Evolutionary conservation across 92 coral and sea anemone genomes (phyloP).

Genomic region (Porites rus): DNA sequence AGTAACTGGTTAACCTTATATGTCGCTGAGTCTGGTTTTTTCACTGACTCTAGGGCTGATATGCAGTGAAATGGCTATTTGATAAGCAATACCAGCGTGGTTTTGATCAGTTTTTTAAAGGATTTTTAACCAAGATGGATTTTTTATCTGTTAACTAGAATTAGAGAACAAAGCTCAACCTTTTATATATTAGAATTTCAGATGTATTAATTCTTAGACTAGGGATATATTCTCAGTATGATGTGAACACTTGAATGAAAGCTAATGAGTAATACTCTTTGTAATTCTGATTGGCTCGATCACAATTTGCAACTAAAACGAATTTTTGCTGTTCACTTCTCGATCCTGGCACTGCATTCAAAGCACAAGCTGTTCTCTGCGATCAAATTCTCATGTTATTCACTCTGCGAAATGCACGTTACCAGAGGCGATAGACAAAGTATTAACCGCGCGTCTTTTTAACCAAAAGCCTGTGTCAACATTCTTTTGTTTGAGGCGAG

Average conservation of each 20-base stretch:
- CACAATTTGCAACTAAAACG: neutral
- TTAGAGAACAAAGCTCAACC: too few species aligned
- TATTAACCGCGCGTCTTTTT: conserved; percentile 38
- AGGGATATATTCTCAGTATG: neutral
- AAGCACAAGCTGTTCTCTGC: conserved; percentile 43
- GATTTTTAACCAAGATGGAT: too few species aligned
- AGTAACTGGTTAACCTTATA: too few species aligned
- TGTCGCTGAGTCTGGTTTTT: too few species aligned
- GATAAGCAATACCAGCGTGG: too few species aligned
- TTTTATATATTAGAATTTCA: too few species aligned
- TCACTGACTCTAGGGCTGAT: too few species aligned
- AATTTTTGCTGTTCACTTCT: conserved; percentile 9
- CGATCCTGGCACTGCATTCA: neutral
- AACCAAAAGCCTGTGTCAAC: conserved; percentile 44
- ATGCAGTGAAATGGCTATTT: too few species aligned
- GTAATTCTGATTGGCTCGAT: neutral
- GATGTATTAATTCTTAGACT: too few species aligned
- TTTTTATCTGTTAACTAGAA: too few species aligned
- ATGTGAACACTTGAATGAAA: neutral
- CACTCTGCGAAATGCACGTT: neutral
- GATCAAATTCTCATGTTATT: conserved; percentile 45
- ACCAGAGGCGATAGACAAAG: conserved; percentile 28
- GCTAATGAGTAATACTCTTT: neutral
- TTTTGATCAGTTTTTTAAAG: too few species aligned
- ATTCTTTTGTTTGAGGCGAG: conserved; percentile 34